Base-by-base conservation (phyloP, 2,888 invertebrate species). In the Galerucella nymphaeae region DNA sequence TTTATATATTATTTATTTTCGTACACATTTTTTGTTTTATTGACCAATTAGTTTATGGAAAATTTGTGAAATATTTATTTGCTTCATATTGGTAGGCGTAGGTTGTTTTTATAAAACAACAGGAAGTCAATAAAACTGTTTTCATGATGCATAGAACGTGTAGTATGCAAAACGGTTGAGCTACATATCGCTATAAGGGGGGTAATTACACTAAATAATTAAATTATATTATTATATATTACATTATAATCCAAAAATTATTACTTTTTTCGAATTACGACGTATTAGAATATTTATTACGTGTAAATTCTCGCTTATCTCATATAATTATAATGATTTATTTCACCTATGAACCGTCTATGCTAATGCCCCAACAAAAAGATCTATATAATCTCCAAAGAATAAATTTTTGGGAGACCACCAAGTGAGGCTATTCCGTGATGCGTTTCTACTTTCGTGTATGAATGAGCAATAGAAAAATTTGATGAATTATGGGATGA, bases 261-360 rank as follows among this genome's bases (percentile, higher is more conserved):
- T 58, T 30, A 58, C 23, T 20, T 16, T 18, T 57, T 57, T 38
- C 9, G 9, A 18, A 16, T 20, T 57, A 13, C 55, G 9, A 23
- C 18, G 55, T 57, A 20, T 57, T 20, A 23, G 55, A 57, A 57
- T 20, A 57, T 57, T 57, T 57, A 57, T 57, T 57, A 57, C 30
- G 58, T 58, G 58, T 58, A 58, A 58, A 58, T 23, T 30, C 23
- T 30, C 11, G 18, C n/a, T 8, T 58, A 30, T 10, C 14, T 58
- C 9, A 58, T 58, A 30, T 58, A 58, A 58, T 58, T 58, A 58
- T 58, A n/a, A 58, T 30, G 58, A 58, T 58, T 58, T 58, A 58
- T 58, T 14, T 13, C 58, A 30, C 16, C 11, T 58, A 58, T 30
- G 58, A 58, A 23, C 23, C 23, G 23, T 58, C 58, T 58, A 58